Conservation (phyloP, 30 jellyfish, hydroid and myxozoan genomes). For the Phacellophora camtschatica region DNA sequence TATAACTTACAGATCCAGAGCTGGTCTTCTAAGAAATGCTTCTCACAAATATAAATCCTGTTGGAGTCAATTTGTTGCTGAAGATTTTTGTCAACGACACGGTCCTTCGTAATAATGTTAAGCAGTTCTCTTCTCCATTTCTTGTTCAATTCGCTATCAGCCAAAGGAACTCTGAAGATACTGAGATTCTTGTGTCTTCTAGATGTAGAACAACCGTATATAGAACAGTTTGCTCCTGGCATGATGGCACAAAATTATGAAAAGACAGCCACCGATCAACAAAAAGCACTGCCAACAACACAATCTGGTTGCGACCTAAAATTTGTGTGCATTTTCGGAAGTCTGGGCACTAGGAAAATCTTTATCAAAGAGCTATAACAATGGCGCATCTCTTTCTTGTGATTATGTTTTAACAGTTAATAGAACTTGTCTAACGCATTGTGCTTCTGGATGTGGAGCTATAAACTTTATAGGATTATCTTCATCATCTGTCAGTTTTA, state of each 20-base stretch:
- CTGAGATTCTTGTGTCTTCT: constrained; percentile 33
- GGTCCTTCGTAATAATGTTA: constrained; percentile 14
- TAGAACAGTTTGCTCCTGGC: constrained; percentile 49
- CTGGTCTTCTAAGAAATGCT: constrained; percentile 30
- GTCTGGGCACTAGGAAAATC: constrained; percentile 49
- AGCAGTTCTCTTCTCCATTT: constrained; percentile 48
- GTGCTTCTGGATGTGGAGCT: too few species aligned
- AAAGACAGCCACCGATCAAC: neutral
- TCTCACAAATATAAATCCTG: constrained; percentile 34
- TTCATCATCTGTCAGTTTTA: too few species aligned
- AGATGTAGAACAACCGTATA: constrained; percentile 39
- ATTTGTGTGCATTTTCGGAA: constrained; percentile 25
- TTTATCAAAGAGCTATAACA: constrained; percentile 44
- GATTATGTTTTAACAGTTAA: neutral
- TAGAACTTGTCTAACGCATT: too few species aligned
- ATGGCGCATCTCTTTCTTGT: constrained; percentile 31
- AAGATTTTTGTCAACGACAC: constrained; percentile 1
- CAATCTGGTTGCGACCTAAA: neutral
- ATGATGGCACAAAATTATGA: neutral
- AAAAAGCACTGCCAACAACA: neutral
- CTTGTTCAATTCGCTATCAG: constrained; percentile 32
- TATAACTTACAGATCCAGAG: constrained; percentile 13
- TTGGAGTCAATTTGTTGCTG: constrained; percentile 26
- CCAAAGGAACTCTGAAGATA: constrained; percentile 27
- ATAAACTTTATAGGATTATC: too few species aligned